phyloP scores from a whole-genome alignment of 2,888 invertebrate species.

The Deilephila porcellus region DNA sequence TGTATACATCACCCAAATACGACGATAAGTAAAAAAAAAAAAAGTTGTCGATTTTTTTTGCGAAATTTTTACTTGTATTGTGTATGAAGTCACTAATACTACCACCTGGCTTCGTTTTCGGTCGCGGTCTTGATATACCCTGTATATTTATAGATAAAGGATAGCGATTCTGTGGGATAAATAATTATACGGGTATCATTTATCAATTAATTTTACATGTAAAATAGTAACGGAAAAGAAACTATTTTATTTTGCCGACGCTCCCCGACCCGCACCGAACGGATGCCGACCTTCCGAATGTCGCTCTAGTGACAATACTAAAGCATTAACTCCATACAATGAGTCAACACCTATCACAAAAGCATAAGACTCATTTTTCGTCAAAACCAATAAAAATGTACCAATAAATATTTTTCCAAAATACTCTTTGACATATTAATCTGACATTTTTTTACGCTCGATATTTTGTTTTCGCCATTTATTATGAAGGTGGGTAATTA shows the following conservation, averaged over 20 bases:
- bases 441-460: neutral
- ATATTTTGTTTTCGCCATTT: conserved; percentile 43
- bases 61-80: too few species aligned
- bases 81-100: too few species aligned
- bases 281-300: conserved; percentile 56
- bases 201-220: too few species aligned
- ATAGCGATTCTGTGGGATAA: neutral
- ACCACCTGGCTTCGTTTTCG: too few species aligned
- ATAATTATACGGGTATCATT: too few species aligned
- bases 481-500: conserved; percentile 28
- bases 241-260: conserved; percentile 41
- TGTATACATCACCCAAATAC: too few species aligned
- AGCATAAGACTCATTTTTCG: neutral
- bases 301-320: conserved; percentile 40
- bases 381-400: neutral
- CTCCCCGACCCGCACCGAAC: conserved; percentile 44
- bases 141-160: too few species aligned
- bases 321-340: neutral
- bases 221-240: neutral
- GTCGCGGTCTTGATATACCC: too few species aligned
- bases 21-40: too few species aligned
- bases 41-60: too few species aligned
- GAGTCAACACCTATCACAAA: neutral
- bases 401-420: neutral
- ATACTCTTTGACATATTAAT: neutral